These are phyloP conservation scores for Enteromius fasciolatus DNA, from an alignment of 2,797 vertebrate genomes.

Conservation along the genomic window DNA sequence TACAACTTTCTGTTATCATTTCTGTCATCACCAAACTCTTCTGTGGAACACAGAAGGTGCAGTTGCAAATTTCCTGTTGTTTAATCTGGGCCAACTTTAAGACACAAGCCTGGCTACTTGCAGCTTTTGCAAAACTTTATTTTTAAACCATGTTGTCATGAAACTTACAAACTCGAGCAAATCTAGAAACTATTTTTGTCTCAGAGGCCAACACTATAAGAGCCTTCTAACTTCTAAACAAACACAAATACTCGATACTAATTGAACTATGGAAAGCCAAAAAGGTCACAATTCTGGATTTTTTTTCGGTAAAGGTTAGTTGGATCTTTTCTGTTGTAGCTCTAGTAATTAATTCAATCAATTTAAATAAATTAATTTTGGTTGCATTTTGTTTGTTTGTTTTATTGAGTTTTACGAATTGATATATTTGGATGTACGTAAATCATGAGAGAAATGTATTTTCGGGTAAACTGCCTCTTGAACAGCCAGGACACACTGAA, in stretches of 20 bases:
- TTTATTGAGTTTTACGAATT: not conserved
- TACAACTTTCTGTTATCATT: not conserved
- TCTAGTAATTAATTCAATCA: not conserved
- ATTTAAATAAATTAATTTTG: not conserved
- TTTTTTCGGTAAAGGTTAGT: not conserved
- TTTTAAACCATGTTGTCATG: not conserved
- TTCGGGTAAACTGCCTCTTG: not conserved
- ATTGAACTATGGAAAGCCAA: not conserved
- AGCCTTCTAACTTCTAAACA: not conserved
- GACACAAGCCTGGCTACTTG: not conserved
- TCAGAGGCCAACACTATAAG: not conserved
- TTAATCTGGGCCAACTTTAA: constrained; percentile 2
- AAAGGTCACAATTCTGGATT: not conserved
- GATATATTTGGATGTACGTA: not conserved
- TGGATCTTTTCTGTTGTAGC: not conserved
- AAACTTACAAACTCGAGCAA: not conserved
- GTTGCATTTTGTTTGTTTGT: not conserved
- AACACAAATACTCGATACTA: not conserved
- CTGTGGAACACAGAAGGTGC: not conserved
- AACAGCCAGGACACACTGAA: not conserved
- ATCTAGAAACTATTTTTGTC: constrained; percentile 5
- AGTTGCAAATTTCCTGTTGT: not conserved
- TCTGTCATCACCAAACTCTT: constrained; percentile 1
- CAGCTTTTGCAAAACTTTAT: not conserved
- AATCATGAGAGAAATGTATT: not conserved